These are phyloP conservation scores for Ictidomys tridecemlineatus DNA, from an alignment of 2,113 vertebrate species.

Conservation along the genomic window DNA sequence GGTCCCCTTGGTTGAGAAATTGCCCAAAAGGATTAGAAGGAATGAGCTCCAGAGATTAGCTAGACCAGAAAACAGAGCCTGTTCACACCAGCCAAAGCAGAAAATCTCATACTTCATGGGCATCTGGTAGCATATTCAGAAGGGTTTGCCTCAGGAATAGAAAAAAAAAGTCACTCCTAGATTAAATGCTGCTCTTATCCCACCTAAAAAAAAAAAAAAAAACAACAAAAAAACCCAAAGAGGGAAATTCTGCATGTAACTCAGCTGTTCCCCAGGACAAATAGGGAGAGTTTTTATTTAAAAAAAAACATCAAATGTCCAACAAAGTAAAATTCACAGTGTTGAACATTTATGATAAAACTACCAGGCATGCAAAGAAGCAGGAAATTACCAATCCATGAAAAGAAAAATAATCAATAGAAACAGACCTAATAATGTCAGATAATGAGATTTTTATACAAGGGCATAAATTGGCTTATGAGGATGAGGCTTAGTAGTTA, in stretches of 20 bases:
- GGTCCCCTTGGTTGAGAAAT: neutral
- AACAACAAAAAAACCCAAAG: neutral
- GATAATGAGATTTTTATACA: neutral
- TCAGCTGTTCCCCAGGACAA: constrained; percentile 16
- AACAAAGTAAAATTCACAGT: neutral
- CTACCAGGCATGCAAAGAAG: neutral
- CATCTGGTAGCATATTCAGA: neutral
- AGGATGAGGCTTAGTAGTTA: too few relatives aligned
- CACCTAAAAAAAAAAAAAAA: neutral
- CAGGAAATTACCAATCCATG: neutral
- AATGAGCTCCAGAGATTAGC: neutral
- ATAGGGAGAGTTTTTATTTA: neutral
- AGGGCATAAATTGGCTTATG: neutral
- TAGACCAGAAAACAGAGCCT: neutral
- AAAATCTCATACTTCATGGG: neutral
- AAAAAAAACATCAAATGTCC: neutral
- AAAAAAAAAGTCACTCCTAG: neutral
- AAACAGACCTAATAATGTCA: neutral
- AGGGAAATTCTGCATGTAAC: neutral
- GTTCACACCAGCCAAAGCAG: neutral
- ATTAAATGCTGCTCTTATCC: neutral
- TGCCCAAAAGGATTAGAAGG: neutral
- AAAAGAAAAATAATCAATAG: neutral
- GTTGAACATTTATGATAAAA: constrained; percentile 5
- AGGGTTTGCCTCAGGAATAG: neutral